Conservation (phyloP, 2,797 vertebrate species). For the Dendrocincla tyrannina region DNA sequence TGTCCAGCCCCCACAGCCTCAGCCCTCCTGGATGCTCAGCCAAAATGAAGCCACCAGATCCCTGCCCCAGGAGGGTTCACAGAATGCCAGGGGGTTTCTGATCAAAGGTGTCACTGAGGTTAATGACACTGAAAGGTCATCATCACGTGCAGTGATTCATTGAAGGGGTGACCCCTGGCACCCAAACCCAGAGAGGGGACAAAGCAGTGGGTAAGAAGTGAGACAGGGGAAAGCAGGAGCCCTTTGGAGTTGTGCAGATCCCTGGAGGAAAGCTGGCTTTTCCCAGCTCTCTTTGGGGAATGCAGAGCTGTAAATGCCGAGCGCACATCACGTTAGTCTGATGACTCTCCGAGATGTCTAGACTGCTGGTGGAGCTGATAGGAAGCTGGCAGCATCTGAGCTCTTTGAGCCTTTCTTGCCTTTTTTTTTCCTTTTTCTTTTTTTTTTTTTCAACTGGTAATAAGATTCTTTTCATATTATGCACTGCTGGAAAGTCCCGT, state of each 20-base stretch:
- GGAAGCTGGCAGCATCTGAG: neutral
- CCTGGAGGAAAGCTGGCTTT: neutral
- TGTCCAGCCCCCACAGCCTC: neutral
- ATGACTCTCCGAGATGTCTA: conserved; percentile 5
- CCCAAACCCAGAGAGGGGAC: neutral
- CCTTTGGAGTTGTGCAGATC: neutral
- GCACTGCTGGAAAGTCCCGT: conserved; percentile 53
- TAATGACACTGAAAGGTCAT: neutral
- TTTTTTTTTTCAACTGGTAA: neutral
- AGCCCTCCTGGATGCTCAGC: neutral
- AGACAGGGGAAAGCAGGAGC: neutral
- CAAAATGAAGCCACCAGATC: rapidly evolving
- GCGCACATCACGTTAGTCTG: neutral
- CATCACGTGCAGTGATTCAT: rapidly evolving
- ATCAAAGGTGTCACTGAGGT: neutral
- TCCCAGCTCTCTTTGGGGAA: neutral
- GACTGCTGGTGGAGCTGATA: conserved; percentile 25
- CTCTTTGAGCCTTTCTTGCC: neutral
- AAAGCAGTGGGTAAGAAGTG: neutral
- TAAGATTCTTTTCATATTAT: conserved; percentile 60
- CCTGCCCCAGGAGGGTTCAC: neutral
- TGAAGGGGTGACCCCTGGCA: neutral
- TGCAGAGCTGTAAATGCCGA: neutral
- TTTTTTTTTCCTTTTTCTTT: neutral
- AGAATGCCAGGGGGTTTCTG: rapidly evolving